A percentile compares a stretch with the other conserved stretches of the same genome.
Evolutionary conservation across 2,113 vertebrate species (phyloP).

Genomic region (Charadrius vociferus): DNA sequence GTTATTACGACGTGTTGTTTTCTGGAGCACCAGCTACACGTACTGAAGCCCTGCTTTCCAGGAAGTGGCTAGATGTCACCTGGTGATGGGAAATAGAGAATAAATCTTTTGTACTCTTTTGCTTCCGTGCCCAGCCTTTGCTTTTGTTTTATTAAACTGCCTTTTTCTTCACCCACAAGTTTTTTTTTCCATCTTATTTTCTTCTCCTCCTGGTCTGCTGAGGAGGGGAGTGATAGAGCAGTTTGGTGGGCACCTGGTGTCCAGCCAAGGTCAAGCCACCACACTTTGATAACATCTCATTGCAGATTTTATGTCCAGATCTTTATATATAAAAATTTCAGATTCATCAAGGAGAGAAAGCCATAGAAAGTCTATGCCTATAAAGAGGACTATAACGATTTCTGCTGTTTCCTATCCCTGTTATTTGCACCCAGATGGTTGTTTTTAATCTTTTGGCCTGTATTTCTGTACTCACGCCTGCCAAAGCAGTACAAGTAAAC

Average conservation of each 20-base stretch:
- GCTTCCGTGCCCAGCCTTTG: not conserved
- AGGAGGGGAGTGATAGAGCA: not conserved
- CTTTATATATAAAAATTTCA: not conserved
- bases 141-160: not conserved
- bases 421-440: not conserved
- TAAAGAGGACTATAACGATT: not conserved
- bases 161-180: not conserved
- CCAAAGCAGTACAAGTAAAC: not conserved
- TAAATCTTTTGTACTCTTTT: not conserved
- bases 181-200: not conserved
- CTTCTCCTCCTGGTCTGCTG: not conserved
- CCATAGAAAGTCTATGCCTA: not conserved
- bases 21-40: not conserved
- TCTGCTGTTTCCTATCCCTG: not conserved
- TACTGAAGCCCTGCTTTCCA: not conserved
- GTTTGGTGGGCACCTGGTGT: not conserved
- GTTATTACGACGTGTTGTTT: not conserved
- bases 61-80: not conserved
- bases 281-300: not conserved
- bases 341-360: not conserved
- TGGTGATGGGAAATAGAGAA: not conserved
- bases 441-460: not conserved
- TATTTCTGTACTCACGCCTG: not conserved
- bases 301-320: not conserved
- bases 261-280: not conserved